Evolutionary conservation across 2,888 invertebrate species (phyloP).

Genomic region (Dynastes grantii): DNA sequence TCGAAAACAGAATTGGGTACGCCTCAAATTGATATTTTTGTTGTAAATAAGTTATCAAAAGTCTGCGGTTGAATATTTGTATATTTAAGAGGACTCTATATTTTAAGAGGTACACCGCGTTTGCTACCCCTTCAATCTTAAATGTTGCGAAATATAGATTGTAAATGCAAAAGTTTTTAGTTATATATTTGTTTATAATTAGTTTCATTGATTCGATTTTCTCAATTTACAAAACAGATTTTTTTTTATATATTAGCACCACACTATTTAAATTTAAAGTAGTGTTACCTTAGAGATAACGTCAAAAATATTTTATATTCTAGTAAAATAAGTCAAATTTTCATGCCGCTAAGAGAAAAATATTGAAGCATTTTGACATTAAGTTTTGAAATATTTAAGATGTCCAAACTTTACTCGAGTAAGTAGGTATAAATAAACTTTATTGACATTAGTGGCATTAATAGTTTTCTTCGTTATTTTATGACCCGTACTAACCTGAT

Average conservation of each 20-base stretch:
- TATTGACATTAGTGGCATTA: background rate
- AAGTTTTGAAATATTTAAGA: background rate
- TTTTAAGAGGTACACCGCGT: background rate
- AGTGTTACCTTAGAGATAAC: constrained; percentile 6
- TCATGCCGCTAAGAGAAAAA: constrained; percentile 7
- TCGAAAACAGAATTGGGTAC: constrained; percentile 42
- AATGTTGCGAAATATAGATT: background rate
- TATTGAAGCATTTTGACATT: background rate
- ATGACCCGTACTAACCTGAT: background rate
- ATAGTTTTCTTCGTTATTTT: background rate
- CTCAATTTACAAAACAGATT: too few relatives aligned
- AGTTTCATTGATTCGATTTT: too few relatives aligned
- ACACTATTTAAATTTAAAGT: background rate
- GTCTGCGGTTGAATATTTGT: constrained; percentile 12
- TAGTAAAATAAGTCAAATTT: constrained; percentile 31
- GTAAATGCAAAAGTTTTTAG: too few relatives aligned
- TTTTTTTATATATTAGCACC: too few relatives aligned
- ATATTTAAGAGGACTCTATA: constrained; percentile 15
- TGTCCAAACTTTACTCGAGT: background rate
- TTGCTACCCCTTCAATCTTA: constrained; percentile 1
- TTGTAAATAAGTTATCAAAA: constrained; percentile 15
- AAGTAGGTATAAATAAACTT: background rate
- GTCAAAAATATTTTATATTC: constrained; percentile 22
- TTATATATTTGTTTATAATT: too few relatives aligned
- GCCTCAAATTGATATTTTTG: constrained; percentile 6